Evolutionary conservation across 2,797 vertebrate species (phyloP).

Genomic region (Philypnodon macrostomus): DNA sequence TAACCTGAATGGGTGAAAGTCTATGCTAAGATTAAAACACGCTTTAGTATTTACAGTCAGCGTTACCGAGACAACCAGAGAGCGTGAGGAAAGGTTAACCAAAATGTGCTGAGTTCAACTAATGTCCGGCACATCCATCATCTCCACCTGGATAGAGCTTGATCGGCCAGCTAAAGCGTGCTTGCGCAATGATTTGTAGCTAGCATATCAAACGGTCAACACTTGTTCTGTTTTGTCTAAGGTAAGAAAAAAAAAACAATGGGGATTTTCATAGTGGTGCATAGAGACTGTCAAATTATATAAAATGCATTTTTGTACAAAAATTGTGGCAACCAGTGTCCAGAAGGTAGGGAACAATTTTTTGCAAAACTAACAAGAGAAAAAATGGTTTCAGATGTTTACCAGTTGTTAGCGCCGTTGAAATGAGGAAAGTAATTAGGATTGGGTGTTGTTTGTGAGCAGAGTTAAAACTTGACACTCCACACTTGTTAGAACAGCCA

Average conservation of each 20-base stretch:
- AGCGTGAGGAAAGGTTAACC: conserved; percentile 33
- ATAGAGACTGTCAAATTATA: not conserved
- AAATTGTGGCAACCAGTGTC: not conserved
- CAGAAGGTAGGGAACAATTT: conserved; percentile 11
- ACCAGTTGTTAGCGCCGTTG: conserved; percentile 5
- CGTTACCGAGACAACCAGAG: conserved; percentile 6
- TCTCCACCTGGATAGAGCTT: conserved; percentile 54
- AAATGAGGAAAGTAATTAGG: conserved; percentile 17
- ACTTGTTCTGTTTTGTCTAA: conserved; percentile 24
- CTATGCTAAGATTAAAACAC: too few species aligned
- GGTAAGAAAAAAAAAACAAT: conserved; percentile 11
- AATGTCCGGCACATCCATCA: conserved; percentile 54
- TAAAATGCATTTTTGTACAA: not conserved
- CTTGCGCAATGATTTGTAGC: conserved; percentile 49
- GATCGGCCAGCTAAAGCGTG: conserved; percentile 46
- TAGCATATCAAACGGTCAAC: conserved; percentile 27
- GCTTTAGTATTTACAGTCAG: conserved; percentile 35
- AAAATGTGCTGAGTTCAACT: conserved; percentile 56
- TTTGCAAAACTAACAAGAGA: conserved; percentile 2
- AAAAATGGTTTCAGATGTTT: conserved; percentile 14
- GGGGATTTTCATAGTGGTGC: conserved; percentile 10
- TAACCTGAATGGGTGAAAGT: too few species aligned
- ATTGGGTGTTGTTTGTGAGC: not conserved
- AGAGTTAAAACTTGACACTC: not conserved
- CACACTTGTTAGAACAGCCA: not conserved